phyloP scores from a whole-genome alignment of 2,888 invertebrate genomes.

The Andrena trimmerana region DNA sequence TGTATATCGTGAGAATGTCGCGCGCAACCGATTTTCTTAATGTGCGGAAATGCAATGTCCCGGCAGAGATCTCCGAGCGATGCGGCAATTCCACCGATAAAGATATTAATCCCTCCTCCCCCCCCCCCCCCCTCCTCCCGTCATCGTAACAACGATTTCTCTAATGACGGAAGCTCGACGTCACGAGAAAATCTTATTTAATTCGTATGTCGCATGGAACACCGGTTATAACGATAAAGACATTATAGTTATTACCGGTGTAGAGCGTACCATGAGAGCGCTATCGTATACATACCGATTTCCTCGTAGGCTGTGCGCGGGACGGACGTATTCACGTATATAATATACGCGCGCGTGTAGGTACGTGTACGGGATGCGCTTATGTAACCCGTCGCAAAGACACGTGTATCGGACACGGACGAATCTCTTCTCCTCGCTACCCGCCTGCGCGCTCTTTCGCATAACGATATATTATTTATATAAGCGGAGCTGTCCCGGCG shows the following conservation, averaged over 20 bases:
- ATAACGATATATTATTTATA: slow-evolving; percentile 76
- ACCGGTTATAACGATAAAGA: slow-evolving; percentile 55
- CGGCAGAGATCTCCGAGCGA: slow-evolving; percentile 9
- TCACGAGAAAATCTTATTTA: slow-evolving; percentile 48
- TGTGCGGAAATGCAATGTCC: slow-evolving; percentile 21
- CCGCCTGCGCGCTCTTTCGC: slow-evolving; percentile 62
- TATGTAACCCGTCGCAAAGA: slow-evolving; percentile 67
- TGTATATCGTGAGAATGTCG: slow-evolving; percentile 44
- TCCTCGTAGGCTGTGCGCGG: slow-evolving; percentile 25
- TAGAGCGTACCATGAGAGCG: slow-evolving; percentile 44
- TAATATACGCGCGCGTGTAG: not conserved
- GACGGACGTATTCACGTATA: slow-evolving; percentile 11
- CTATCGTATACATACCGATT: slow-evolving; percentile 61
- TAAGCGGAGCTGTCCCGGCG: slow-evolving; percentile 68
- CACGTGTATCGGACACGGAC: slow-evolving; percentile 65
- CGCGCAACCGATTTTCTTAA: slow-evolving; percentile 28
- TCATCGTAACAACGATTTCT: slow-evolving; percentile 14
- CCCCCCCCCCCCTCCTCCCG: too few species aligned
- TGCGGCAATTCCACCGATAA: slow-evolving; percentile 24
- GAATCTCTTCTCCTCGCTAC: slow-evolving; percentile 31
- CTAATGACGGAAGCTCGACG: slow-evolving; percentile 39
- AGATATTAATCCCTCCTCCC: slow-evolving; percentile 32
- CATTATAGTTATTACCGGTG: slow-evolving; percentile 43
- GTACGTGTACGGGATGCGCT: slow-evolving; percentile 49
- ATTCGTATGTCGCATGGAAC: slow-evolving; percentile 51